These are phyloP conservation scores for Neosilurus mollespiculum DNA, from an alignment of 2,797 vertebrate species.

Conservation along the genomic window DNA sequence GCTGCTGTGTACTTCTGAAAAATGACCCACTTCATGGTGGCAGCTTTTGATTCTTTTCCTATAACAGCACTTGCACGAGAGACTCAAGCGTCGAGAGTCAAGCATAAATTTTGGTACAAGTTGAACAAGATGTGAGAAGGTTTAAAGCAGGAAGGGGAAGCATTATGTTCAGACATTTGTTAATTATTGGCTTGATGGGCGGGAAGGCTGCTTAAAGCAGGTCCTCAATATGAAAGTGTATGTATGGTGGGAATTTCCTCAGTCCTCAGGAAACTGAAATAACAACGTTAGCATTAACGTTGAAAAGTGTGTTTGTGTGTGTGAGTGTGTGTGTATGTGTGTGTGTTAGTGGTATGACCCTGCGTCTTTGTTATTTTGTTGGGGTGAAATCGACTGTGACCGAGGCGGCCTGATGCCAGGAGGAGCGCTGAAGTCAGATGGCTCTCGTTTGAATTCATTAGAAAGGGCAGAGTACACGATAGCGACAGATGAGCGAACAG, in stretches of 20 bases:
- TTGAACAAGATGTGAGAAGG: neutral
- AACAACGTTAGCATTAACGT: neutral
- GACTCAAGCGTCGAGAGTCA: too few relatives aligned
- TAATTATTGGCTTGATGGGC: too few relatives aligned
- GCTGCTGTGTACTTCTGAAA: too few relatives aligned
- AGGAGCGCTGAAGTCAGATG: conserved; percentile 52
- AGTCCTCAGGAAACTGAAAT: too few relatives aligned
- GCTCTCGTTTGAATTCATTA: conserved; percentile 49
- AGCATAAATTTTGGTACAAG: too few relatives aligned
- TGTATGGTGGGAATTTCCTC: too few relatives aligned
- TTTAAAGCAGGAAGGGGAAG: too few relatives aligned
- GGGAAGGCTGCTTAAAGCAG: too few relatives aligned
- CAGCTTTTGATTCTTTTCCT: neutral
- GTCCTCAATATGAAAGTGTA: too few relatives aligned
- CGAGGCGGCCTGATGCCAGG: conserved; percentile 63
- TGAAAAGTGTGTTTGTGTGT: neutral
- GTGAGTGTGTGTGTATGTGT: conserved; percentile 9
- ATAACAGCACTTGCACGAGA: neutral
- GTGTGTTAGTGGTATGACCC: conserved; percentile 33
- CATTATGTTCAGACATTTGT: too few relatives aligned
- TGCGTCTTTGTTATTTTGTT: conserved; percentile 46
- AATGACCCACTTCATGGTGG: too few relatives aligned
- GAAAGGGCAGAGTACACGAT: conserved; percentile 55
- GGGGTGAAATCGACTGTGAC: conserved; percentile 57
- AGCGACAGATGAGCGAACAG: conserved; percentile 54